Evolutionary conservation across 2,888 invertebrate genomes (phyloP), one percentile per base, ranked within the genome.

Genomic region (Serripes groenlandicus): DNA sequence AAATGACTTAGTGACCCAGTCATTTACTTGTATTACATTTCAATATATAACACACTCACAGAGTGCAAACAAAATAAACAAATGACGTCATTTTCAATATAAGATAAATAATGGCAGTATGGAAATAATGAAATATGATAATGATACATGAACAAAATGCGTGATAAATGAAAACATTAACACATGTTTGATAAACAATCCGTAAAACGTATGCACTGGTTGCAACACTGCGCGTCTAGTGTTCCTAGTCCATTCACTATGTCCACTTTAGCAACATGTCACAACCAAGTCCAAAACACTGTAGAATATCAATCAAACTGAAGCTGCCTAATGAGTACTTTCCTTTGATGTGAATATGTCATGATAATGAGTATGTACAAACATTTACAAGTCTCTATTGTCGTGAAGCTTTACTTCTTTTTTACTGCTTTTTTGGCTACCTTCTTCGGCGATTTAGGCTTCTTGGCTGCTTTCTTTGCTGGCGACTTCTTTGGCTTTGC

Each of bases 401-500:
- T 5, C 49, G 15, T 5, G 18, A 49, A n/a, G n/a, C 49, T 49
- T 1, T 2, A 21, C 68, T 83, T 78, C 80, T 86, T 86, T 69
- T 90, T 90, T 28, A 87, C 87, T 71, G 88, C 81, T 54, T 89
- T 89, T 75, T 87, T 88, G 23, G 86, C 78, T 37, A 88, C 83
- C 62, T 86, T 83, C 75, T 90, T 90, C 49, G 87, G 77, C 3
- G 81, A 81, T 85, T 83, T 69, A 15, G 66, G 28, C 69, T 83
- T 84, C 78, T 90, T 90, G 32, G 84, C 86, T 68, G 85, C 80
- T 60, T 86, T 85, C 74, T 86, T 86, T 26, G 82, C 81, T 26
- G 86, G 81, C 21, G 79, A 69, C 71, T 89, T 89, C 66, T 81
- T 82, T 18, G 82, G 75, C 54, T 75, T 83, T 56, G 76, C 83